phyloP scores from a whole-genome alignment of 2,113 vertebrate genomes.

The Vanacampus margaritifer region DNA sequence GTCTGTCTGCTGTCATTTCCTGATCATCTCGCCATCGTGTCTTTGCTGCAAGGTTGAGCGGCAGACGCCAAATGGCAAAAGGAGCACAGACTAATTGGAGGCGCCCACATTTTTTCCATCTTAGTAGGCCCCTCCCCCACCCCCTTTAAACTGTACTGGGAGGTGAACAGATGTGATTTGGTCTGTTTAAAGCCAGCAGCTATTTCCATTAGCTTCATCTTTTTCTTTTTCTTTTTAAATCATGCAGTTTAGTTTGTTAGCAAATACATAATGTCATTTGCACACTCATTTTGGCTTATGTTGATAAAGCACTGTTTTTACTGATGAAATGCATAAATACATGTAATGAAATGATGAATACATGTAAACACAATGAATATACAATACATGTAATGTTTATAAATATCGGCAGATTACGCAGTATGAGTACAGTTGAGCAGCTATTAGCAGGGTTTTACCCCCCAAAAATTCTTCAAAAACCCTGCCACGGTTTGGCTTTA shows the following conservation, averaged over 20 bases:
- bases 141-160: background rate
- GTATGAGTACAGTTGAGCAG: too few relatives aligned
- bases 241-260: background rate
- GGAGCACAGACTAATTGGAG: conserved; percentile 55
- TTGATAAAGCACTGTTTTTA: too few relatives aligned
- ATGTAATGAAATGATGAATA: too few relatives aligned
- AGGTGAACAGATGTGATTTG: conserved; percentile 22
- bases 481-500: too few relatives aligned
- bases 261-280: background rate
- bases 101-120: conserved; percentile 17
- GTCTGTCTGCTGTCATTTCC: conserved; percentile 49
- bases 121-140: conserved; percentile 7
- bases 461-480: too few relatives aligned
- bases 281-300: too few relatives aligned
- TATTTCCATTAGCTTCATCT: background rate
- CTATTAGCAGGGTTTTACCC: too few relatives aligned
- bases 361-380: too few relatives aligned
- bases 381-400: background rate
- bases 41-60: conserved; percentile 50
- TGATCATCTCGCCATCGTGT: conserved; percentile 46
- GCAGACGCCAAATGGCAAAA: conserved; percentile 51
- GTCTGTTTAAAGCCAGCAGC: background rate
- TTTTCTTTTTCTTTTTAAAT: background rate
- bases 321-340: background rate
- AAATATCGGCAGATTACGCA: too few relatives aligned